phyloP scores from a whole-genome alignment of 2,113 vertebrate genomes.

The Noturus placidus region DNA sequence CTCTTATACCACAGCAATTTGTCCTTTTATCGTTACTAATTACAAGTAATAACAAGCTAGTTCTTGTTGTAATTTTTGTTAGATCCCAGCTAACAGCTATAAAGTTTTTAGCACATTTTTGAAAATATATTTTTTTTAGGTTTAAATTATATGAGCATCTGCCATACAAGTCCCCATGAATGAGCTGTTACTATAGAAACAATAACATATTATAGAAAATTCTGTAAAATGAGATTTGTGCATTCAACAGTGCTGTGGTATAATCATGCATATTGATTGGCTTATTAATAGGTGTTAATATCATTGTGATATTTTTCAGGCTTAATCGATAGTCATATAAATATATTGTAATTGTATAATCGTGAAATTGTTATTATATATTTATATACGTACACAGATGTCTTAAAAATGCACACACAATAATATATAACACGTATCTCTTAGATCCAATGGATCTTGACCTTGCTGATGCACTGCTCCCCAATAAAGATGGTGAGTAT shows the following conservation, averaged over 20 bases:
- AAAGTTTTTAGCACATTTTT: not conserved
- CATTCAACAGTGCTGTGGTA: not conserved
- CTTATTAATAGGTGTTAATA: not conserved
- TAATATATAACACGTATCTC: conserved; percentile 13
- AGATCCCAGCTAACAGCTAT: not conserved
- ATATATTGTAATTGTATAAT: not conserved
- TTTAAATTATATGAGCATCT: not conserved
- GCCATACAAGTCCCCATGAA: not conserved
- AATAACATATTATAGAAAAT: not conserved
- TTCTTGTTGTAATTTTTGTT: not conserved
- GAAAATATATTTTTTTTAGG: not conserved
- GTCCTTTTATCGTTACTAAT: not conserved
- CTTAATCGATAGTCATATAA: not conserved
- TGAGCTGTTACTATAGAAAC: not conserved
- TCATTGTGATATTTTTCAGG: not conserved
- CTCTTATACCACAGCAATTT: not conserved
- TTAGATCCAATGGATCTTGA: conserved; percentile 66
- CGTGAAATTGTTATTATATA: not conserved
- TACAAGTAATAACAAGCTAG: not conserved
- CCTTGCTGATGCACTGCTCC: conserved; percentile 81
- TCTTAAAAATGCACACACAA: not conserved
- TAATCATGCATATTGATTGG: not conserved
- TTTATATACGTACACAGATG: not conserved
- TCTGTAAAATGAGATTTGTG: not conserved
- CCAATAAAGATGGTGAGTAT: conserved; percentile 66